Conservation (phyloP, 2,113 vertebrate genomes). For the Salminus brasiliensis region DNA sequence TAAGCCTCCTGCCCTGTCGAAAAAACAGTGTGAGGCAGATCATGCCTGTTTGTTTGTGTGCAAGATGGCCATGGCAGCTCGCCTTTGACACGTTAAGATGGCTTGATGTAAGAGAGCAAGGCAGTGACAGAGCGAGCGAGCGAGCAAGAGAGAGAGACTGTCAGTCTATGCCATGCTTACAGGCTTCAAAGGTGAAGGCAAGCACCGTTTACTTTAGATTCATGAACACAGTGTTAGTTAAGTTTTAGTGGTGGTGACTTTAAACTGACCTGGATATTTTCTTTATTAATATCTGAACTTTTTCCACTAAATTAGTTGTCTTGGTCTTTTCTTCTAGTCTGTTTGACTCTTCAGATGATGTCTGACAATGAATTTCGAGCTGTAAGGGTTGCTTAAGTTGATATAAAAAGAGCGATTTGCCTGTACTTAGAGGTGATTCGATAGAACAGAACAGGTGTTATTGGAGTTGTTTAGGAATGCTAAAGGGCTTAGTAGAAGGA, state of each 20-base stretch:
- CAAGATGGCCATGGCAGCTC: background rate
- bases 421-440: slow-evolving; percentile 21
- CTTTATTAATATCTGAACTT: no score
- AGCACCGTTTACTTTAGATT: background rate
- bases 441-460: slow-evolving; percentile 74
- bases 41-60: slow-evolving; percentile 52
- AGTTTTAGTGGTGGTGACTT: background rate
- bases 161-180: background rate
- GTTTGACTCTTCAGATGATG: slow-evolving; percentile 7
- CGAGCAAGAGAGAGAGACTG: background rate
- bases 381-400: background rate
- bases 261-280: background rate
- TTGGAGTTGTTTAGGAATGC: slow-evolving; percentile 75
- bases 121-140: background rate
- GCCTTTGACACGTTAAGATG: slow-evolving; percentile 18
- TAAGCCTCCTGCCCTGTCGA: background rate
- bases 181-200: background rate
- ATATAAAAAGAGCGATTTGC: slow-evolving; percentile 3
- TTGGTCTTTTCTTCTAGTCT: background rate
- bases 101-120: background rate
- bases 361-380: background rate
- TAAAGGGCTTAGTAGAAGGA: slow-evolving; percentile 65
- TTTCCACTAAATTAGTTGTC: background rate
- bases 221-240: no score
- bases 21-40: slow-evolving; percentile 1